These are phyloP conservation scores for Astyanax mexicanus DNA, from an alignment of 2,797 vertebrate species.

Conservation along the genomic window DNA sequence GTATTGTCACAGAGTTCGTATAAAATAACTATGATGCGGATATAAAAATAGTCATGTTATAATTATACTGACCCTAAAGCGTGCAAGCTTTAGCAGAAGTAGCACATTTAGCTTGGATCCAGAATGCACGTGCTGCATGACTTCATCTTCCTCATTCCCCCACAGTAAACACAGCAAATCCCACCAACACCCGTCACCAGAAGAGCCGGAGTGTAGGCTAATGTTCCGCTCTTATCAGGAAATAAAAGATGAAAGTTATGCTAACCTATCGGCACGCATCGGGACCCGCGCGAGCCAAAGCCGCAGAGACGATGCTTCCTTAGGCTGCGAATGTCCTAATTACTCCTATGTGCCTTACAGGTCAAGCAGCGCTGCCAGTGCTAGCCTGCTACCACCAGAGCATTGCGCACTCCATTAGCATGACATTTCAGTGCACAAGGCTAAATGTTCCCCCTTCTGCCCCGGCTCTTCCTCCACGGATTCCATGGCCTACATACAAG, in stretches of 20 bases:
- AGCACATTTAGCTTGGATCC: background rate
- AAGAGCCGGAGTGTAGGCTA: conserved; percentile 7
- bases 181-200: conserved; percentile 22
- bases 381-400: conserved; percentile 55
- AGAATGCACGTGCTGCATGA: background rate
- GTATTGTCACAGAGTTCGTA: too few species aligned
- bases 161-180: conserved; percentile 22
- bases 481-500: conserved; percentile 83
- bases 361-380: conserved; percentile 53
- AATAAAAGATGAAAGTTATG: conserved; percentile 43
- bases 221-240: conserved; percentile 14
- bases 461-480: conserved; percentile 76
- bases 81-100: background rate
- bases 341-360: conserved; percentile 60
- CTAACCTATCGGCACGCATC: conserved; percentile 40
- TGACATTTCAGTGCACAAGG: conserved; percentile 55
- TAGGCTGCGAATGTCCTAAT: conserved; percentile 61
- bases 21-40: too few species aligned
- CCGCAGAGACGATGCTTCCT: conserved; percentile 50
- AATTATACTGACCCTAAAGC: too few species aligned
- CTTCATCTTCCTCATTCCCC: background rate
- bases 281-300: conserved; percentile 47
- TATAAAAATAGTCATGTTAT: too few species aligned
- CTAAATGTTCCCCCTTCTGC: conserved; percentile 76
- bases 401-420: conserved; percentile 49